A percentile compares a stretch with the other conserved stretches of the same genome.
Evolutionary conservation across 2,797 vertebrate species (phyloP).

Genomic region (Rachycentron canadum): DNA sequence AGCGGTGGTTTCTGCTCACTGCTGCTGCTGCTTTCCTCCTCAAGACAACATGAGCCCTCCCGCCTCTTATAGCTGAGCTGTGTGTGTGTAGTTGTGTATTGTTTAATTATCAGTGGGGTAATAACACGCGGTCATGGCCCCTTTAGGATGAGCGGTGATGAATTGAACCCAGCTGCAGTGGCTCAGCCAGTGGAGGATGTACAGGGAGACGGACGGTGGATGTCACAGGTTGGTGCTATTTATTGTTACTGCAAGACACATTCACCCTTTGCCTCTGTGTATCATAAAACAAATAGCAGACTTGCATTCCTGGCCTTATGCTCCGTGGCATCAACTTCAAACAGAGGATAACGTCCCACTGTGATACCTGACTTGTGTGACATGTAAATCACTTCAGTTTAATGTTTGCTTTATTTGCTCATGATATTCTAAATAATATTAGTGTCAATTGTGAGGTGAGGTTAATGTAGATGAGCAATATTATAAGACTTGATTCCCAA

Average conservation of each 20-base stretch:
- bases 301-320: neutral
- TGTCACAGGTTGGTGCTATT: conserved; percentile 91
- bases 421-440: neutral
- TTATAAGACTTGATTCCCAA: neutral
- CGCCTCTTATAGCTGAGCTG: neutral
- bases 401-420: neutral
- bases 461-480: neutral
- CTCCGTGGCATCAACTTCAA: neutral
- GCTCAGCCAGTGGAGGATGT: conserved; percentile 89
- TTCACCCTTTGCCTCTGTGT: neutral
- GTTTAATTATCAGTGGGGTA: conserved; percentile 6
- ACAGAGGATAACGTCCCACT: neutral
- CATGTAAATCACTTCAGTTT: neutral
- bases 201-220: conserved; percentile 95
- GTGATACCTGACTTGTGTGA: neutral
- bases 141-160: conserved; percentile 91
- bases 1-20: conserved; percentile 21
- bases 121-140: conserved; percentile 13
- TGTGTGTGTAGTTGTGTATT: neutral
- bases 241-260: too few species aligned
- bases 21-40: conserved; percentile 5
- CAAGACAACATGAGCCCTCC: neutral
- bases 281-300: neutral
- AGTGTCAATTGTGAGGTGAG: neutral
- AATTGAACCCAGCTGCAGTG: conserved; percentile 91